These are phyloP conservation scores for Chaetophractus vellerosus DNA, from an alignment of 2,797 vertebrate genomes.

Conservation along the genomic window DNA sequence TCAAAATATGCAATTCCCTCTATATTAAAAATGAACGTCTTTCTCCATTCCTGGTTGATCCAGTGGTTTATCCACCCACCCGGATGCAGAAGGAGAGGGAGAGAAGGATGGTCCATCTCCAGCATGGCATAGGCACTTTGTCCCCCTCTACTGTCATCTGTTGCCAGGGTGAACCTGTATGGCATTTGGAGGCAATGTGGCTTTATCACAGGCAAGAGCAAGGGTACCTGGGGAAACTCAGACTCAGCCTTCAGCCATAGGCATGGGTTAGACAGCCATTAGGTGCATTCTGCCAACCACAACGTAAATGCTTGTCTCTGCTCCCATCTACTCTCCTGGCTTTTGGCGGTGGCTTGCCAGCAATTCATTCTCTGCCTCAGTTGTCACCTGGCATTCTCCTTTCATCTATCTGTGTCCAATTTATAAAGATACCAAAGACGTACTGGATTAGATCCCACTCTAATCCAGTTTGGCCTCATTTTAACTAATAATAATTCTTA, in stretches of 20 bases:
- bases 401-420: too few species aligned
- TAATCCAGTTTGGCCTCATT: too few species aligned
- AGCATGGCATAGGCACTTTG: neutral
- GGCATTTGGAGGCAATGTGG: neutral
- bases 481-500: too few species aligned
- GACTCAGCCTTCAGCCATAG: too few species aligned
- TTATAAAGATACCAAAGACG: too few species aligned
- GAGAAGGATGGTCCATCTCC: neutral
- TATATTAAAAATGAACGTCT: neutral
- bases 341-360: too few species aligned
- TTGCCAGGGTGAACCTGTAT: neutral
- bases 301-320: neutral
- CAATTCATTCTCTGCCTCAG: too few species aligned
- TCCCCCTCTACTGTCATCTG: neutral
- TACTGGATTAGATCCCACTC: too few species aligned
- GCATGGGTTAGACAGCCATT: too few species aligned
- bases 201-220: neutral
- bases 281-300: neutral
- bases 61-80: neutral
- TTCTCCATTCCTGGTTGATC: neutral
- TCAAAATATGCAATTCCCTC: neutral
- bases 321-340: too few species aligned
- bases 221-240: neutral
- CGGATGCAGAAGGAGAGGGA: neutral
- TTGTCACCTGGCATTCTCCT: too few species aligned